A percentile compares a stretch with the other conserved stretches of the same genome.
These are phyloP conservation scores for Polymixis flavicincta DNA, from an alignment of 2,888 invertebrate species.

Conservation along the genomic window DNA sequence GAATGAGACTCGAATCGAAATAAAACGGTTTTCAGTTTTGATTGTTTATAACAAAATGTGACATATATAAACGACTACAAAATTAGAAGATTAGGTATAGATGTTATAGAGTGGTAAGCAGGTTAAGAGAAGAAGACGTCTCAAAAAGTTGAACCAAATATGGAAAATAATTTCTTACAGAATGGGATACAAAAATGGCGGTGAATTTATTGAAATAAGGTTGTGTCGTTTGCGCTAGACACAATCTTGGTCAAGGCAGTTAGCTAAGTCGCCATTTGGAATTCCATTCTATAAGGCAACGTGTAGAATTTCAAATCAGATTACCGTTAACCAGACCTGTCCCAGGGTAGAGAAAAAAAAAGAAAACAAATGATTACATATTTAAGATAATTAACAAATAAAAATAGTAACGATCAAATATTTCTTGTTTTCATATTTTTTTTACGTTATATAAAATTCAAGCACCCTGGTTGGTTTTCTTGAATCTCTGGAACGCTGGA, in stretches of 20 bases:
- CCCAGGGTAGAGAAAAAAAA: constrained; percentile 46
- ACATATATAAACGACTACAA: not conserved
- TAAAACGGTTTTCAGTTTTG: not conserved
- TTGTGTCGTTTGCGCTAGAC: not conserved
- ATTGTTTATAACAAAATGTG: constrained; percentile 17
- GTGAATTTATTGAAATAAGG: not conserved
- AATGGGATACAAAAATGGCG: constrained; percentile 26
- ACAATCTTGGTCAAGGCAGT: not conserved
- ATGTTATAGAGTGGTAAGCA: constrained; percentile 34
- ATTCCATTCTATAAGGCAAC: constrained; percentile 10
- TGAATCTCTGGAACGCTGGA: not conserved
- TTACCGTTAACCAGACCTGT: constrained; percentile 80
- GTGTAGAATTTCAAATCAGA: constrained; percentile 15
- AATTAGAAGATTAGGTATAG: not conserved
- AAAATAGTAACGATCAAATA: not conserved
- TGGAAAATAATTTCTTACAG: not conserved
- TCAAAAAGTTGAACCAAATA: constrained; percentile 4
- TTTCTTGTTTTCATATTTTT: not conserved
- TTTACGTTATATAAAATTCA: not conserved
- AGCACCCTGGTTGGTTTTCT: not conserved
- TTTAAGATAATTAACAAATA: not conserved
- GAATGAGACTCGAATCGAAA: not conserved
- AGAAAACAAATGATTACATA: constrained; percentile 44
- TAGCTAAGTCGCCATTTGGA: constrained; percentile 3
- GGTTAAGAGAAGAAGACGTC: constrained; percentile 18